Percentiles rank a stretch among this genome's conserved stretches.
Conservation (phyloP, 92 coral and sea anemone genomes). For the Bergia sp. region DNA sequence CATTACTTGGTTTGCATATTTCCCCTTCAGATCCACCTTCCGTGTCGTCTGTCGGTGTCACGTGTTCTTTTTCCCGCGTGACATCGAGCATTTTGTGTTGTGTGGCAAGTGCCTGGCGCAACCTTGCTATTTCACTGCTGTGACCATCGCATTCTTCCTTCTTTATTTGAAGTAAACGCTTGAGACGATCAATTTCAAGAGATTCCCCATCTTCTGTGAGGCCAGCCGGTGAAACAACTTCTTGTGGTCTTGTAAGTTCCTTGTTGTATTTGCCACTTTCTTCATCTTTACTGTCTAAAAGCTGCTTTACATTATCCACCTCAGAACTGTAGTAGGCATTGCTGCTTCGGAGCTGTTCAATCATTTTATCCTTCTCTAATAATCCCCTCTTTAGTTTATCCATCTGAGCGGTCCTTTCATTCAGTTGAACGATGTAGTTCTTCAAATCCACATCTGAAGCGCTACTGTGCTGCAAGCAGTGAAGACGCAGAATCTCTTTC, state of each 20-base stretch:
- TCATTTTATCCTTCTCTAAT: constrained; percentile 2
- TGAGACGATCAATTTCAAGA: background rate
- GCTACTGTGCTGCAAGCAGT: constrained; percentile 29
- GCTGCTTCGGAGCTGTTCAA: background rate
- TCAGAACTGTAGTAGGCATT: background rate
- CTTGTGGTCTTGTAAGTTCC: background rate
- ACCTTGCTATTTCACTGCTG: background rate
- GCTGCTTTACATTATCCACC: background rate
- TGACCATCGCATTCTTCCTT: background rate
- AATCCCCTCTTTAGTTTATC: background rate
- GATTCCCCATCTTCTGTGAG: background rate
- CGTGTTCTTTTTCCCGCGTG: background rate
- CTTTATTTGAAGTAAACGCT: background rate
- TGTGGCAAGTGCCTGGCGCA: background rate
- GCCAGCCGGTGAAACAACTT: background rate
- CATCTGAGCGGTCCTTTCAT: constrained; percentile 1
- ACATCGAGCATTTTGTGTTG: background rate
- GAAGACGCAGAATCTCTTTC: constrained; percentile 28
- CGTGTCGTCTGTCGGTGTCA: too few species aligned
- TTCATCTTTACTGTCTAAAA: background rate
- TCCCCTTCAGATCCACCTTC: too few species aligned
- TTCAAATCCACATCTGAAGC: background rate
- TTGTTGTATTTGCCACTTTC: background rate
- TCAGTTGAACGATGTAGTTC: constrained; percentile 5
- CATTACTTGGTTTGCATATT: background rate